Evolutionary conservation across 2,888 invertebrate species (phyloP).

Genomic region (Hofmannophila pseudospretella): DNA sequence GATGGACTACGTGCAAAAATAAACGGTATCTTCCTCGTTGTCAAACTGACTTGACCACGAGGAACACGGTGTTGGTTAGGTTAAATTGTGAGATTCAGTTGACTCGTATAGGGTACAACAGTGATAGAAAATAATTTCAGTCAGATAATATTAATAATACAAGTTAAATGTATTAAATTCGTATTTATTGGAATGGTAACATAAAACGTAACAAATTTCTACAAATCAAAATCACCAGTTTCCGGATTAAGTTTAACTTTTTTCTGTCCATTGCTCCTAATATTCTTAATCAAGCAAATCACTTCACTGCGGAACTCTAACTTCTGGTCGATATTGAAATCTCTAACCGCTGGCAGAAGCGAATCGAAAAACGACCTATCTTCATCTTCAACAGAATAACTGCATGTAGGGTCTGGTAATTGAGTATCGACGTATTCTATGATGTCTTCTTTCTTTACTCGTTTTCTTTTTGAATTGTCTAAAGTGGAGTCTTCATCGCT

Average conservation of each 20-base stretch:
- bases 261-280: constrained; percentile 29
- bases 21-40: no score
- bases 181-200: constrained; percentile 13
- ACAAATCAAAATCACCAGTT: not conserved
- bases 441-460: constrained; percentile 20
- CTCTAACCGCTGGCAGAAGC: constrained; percentile 51
- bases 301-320: constrained; percentile 55
- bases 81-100: no score
- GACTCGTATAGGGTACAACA: no score
- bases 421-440: constrained; percentile 49
- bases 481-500: constrained; percentile 28
- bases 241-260: constrained; percentile 27
- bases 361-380: constrained; percentile 61
- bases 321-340: constrained; percentile 56
- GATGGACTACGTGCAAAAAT: no score
- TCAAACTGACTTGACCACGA: no score
- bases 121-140: no score
- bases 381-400: constrained; percentile 40
- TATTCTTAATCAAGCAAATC: constrained; percentile 43
- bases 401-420: constrained; percentile 26
- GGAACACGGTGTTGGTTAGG: no score
- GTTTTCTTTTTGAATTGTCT: constrained; percentile 37
- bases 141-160: no score
- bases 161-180: not conserved
- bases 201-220: not conserved